phyloP scores from a whole-genome alignment of 2,888 invertebrate genomes.

The Matsumyia berberina region DNA sequence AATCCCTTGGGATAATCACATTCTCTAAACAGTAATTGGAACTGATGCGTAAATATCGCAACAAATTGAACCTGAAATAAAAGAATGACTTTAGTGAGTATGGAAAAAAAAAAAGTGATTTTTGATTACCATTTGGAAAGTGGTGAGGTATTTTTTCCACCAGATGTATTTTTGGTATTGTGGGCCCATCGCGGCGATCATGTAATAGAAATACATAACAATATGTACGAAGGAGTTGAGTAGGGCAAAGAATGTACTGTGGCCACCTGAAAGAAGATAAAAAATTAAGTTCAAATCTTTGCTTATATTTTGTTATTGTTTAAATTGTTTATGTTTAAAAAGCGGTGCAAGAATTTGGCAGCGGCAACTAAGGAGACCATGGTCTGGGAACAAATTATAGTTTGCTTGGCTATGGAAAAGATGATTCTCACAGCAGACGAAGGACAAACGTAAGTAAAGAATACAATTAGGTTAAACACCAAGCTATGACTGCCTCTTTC shows the following conservation, averaged over 20 bases:
- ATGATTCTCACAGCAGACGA: too few species aligned
- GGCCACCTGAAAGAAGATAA: slow-evolving; percentile 90
- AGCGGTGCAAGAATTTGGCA: too few species aligned
- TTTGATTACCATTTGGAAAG: slow-evolving; percentile 94
- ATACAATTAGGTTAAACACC: too few species aligned
- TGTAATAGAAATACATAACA: slow-evolving; percentile 98
- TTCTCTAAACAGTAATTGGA: slow-evolving; percentile 94
- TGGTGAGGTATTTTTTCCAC: slow-evolving; percentile 99
- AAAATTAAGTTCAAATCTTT: neutral
- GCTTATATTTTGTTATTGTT: neutral
- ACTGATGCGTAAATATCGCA: slow-evolving; percentile 95
- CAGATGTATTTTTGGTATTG: slow-evolving; percentile 96
- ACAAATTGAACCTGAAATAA: slow-evolving; percentile 93
- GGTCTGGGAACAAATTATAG: too few species aligned
- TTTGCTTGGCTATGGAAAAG: too few species aligned
- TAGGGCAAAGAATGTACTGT: slow-evolving; percentile 97
- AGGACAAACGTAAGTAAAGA: too few species aligned
- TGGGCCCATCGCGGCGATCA: slow-evolving; percentile 97
- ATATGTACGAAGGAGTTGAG: slow-evolving; percentile 98
- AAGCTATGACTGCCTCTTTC: too few species aligned
- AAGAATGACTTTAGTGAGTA: slow-evolving; percentile 41
- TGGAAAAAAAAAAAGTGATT: slow-evolving; percentile 5
- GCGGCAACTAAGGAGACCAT: too few species aligned
- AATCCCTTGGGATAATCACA: slow-evolving; percentile 96
- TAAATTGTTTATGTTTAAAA: too few species aligned